Evolutionary conservation across 2,797 vertebrate species (phyloP).

Genomic region (Glyptemys insculpta): DNA sequence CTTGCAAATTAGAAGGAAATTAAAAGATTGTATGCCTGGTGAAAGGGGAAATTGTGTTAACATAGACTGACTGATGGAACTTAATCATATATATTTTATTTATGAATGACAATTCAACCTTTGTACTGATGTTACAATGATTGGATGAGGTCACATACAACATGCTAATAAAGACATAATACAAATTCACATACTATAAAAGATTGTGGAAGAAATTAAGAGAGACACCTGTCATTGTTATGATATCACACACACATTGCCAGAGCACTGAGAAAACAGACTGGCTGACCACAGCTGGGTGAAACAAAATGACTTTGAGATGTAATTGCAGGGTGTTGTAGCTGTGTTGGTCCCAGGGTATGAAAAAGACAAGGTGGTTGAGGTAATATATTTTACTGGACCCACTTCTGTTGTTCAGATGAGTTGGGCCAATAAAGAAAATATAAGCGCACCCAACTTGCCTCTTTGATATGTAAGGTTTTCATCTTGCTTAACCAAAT

Average conservation of each 20-base stretch:
- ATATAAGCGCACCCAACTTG: no score
- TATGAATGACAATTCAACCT: rapidly evolving
- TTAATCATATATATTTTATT: rapidly evolving
- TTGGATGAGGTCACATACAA: not conserved
- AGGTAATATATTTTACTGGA: no score
- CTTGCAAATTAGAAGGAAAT: not conserved
- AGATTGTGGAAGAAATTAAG: not conserved
- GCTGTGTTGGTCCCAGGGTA: no score
- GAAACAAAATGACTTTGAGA: rapidly evolving
- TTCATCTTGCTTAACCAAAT: not conserved
- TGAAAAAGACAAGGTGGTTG: no score
- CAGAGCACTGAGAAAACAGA: constrained; percentile 15
- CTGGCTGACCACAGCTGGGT: not conserved
- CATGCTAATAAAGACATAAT: not conserved
- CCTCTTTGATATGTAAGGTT: not conserved
- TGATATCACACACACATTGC: not conserved
- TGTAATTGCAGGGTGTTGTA: not conserved
- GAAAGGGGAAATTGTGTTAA: not conserved
- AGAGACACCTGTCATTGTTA: not conserved
- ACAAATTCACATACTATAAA: not conserved
- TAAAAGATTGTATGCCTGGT: no score
- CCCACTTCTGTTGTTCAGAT: no score
- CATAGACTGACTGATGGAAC: not conserved
- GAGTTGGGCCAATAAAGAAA: no score
- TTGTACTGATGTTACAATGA: not conserved